These are phyloP conservation scores for Hydrotaea cyrtoneurina DNA, from an alignment of 2,888 invertebrate genomes.

Conservation along the genomic window DNA sequence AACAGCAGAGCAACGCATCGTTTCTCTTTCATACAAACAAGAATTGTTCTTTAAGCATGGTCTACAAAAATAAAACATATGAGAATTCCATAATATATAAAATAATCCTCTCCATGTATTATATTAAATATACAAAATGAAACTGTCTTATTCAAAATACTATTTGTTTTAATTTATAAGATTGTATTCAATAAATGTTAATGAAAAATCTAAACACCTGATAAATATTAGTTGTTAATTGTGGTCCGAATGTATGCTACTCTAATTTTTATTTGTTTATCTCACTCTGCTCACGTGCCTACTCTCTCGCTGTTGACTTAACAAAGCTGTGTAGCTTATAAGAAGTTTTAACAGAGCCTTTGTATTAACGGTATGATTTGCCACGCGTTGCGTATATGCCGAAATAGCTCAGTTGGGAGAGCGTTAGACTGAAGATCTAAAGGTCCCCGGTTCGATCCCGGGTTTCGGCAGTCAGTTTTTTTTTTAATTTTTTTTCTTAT, in stretches of 20 bases:
- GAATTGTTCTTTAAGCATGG: neutral
- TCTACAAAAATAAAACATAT: conserved; percentile 41
- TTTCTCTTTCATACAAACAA: neutral
- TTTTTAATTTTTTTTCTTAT: neutral
- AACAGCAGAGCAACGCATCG: neutral
- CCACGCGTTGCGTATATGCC: conserved; percentile 77
- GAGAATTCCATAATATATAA: conserved; percentile 18
- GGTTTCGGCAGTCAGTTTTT: conserved; percentile 83
- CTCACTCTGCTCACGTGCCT: neutral
- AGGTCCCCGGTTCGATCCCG: conserved; percentile 88
- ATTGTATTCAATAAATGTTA: conserved; percentile 37
- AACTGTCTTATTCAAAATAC: conserved; percentile 40
- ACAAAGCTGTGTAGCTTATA: neutral
- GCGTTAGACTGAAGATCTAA: conserved; percentile 90
- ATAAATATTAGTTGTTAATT: no score
- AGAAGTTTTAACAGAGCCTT: no score
- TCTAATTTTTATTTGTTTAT: neutral
- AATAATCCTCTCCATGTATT: conserved; percentile 18
- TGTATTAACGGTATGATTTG: no score
- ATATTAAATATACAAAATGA: conserved; percentile 11
- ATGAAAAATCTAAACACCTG: conserved; percentile 12
- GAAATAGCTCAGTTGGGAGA: conserved; percentile 91
- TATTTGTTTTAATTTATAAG: conserved; percentile 57
- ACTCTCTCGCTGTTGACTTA: no score
- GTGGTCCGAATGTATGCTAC: neutral